Base-by-base conservation (phyloP, 2,113 vertebrate genomes). In the Guaruba guarouba region DNA sequence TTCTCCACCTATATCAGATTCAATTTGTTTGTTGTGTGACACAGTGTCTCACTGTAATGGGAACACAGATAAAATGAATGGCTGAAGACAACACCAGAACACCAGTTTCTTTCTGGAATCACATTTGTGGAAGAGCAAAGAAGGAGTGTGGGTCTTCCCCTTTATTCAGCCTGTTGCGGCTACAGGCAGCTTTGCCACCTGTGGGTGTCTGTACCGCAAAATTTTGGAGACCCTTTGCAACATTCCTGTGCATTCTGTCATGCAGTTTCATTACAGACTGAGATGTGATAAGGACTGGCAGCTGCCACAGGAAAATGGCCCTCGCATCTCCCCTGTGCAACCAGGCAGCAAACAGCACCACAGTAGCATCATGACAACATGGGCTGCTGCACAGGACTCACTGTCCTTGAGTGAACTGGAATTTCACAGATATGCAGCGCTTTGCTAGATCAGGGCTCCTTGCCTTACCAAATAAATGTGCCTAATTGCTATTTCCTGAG, bases 281-380 rank as follows among this genome's bases (percentile, higher is more conserved):
- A 41, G 64, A 62, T 14, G 29, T 5, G 44, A 75, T 9, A 25
- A 68, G 41, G 46, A 87, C 29, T 68, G 67, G 31, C 52, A 78
- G 43, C 51, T 62, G 74, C 61, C 70, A 49, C 1, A 63, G 62
- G 43, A 64, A 22, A 31, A 39, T 4, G 7, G 33, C 33, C 43
- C 35, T 51, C 7, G 8, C 3, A 3, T 24, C 37, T 7, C 37
- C 27, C 49, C 39, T 18, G 33, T 4, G 31, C 0, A 0, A 27
- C 16, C n/a, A 44, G 57, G 73, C 52, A 82, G 73, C n/a, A 86
- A 61, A 62, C 13, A 46, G 31, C 52, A 33, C 13, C 44, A 3
- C 0, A 6, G 61, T 54, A 83, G n/a, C 29, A 48, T 24, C 55
- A 17, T 0, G 5, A 63, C 27, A 62, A 57, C 46, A 68, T 3